phyloP scores from a whole-genome alignment of 1,140 invertebrate species.

The Drosophila kurseongensis region DNA sequence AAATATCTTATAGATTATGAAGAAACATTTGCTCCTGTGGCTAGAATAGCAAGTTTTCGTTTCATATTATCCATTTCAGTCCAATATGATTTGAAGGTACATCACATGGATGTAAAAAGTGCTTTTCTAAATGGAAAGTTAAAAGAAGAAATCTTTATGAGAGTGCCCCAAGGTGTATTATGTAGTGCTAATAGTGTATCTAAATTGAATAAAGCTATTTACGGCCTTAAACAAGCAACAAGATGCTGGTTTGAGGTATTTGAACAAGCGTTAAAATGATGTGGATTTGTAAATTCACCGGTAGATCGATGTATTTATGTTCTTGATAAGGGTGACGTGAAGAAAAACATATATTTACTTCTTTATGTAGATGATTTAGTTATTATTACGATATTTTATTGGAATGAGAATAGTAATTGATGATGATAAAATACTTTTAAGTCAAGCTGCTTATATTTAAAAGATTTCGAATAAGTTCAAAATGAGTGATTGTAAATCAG shows the following conservation, averaged over 20 bases:
- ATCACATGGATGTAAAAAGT: conserved; percentile 3
- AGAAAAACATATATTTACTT: neutral
- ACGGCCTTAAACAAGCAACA: conserved; percentile 4
- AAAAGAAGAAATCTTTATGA: conserved; percentile 4
- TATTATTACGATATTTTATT: no score
- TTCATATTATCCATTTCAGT: neutral
- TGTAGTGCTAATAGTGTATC: no score
- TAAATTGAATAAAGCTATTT: no score
- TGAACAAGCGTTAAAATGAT: no score
- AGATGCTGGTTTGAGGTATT: neutral
- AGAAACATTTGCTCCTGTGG: conserved; percentile 50
- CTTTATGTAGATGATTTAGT: no score
- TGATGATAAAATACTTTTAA: no score
- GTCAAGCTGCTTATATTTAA: no score
- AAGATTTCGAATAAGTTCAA: no score
- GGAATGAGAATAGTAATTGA: no score
- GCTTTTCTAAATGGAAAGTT: neutral
- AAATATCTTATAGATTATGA: conserved; percentile 75
- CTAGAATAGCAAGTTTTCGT: conserved; percentile 34
- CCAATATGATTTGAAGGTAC: neutral
- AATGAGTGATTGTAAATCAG: no score
- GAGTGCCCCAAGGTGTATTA: neutral
- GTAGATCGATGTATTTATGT: neutral
- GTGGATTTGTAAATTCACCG: neutral
- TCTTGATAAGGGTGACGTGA: neutral